Conservation (phyloP, 2,888 invertebrate species). For the Caradrina kadenii region DNA sequence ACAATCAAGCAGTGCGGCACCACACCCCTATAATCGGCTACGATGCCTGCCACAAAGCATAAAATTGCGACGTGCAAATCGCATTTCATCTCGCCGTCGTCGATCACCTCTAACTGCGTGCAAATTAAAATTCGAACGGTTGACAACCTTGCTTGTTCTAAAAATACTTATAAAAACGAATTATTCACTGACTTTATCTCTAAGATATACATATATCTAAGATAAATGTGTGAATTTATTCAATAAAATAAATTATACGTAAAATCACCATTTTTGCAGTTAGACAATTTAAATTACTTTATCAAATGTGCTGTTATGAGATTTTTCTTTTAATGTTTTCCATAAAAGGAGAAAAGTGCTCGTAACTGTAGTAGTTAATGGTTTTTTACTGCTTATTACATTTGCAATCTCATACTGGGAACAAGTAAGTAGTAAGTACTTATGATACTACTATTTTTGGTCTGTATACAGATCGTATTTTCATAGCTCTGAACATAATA, state of each 20-base stretch:
- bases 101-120: too few relatives aligned
- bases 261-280: background rate
- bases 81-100: too few relatives aligned
- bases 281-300: background rate
- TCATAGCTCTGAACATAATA: background rate
- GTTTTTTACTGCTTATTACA: background rate
- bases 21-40: too few relatives aligned
- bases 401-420: slow-evolving; percentile 14
- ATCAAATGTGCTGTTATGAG: background rate
- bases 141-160: background rate
- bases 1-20: too few relatives aligned
- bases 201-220: too few relatives aligned
- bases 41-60: too few relatives aligned
- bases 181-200: slow-evolving; percentile 17
- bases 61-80: too few relatives aligned
- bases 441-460: background rate
- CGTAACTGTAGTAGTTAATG: slow-evolving; percentile 2
- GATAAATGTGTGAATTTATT: slow-evolving; percentile 24
- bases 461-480: background rate
- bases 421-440: background rate
- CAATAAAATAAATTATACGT: slow-evolving; percentile 10
- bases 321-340: background rate
- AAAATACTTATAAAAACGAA: background rate
- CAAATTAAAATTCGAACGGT: too few relatives aligned
- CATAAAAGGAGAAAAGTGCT: slow-evolving; percentile 21